A percentile compares a stretch with the other conserved stretches of the same genome.
Conservation (phyloP, 2,113 vertebrate genomes). For the Australoheros scitulus region DNA sequence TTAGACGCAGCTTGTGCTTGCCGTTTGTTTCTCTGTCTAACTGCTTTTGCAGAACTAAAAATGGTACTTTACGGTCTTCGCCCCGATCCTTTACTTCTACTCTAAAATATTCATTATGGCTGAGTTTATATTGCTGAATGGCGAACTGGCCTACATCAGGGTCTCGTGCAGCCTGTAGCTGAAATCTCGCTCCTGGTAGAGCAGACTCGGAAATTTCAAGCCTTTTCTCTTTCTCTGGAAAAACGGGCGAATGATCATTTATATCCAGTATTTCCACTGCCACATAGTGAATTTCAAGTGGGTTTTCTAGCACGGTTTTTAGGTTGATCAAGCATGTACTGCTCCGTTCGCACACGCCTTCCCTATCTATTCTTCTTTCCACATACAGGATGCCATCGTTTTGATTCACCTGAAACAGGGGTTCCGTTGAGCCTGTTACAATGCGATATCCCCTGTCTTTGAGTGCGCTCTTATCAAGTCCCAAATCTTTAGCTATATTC, state of each 20-base stretch:
- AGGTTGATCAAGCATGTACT: slow-evolving; percentile 56
- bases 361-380: slow-evolving; percentile 64
- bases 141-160: slow-evolving; percentile 64
- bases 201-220: slow-evolving; percentile 64
- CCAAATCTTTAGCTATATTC: slow-evolving; percentile 77
- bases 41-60: slow-evolving; percentile 66
- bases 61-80: slow-evolving; percentile 57
- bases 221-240: slow-evolving; percentile 58
- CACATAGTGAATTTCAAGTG: slow-evolving; percentile 73
- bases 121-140: slow-evolving; percentile 70
- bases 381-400: slow-evolving; percentile 75
- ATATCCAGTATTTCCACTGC: slow-evolving; percentile 68
- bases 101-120: slow-evolving; percentile 64
- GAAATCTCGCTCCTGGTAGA: slow-evolving; percentile 60
- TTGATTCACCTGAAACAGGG: slow-evolving; percentile 69
- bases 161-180: slow-evolving; percentile 64
- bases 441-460: slow-evolving; percentile 61
- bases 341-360: slow-evolving; percentile 54
- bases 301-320: slow-evolving; percentile 73
- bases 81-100: slow-evolving; percentile 65
- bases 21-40: slow-evolving; percentile 64
- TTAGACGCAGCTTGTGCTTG: slow-evolving; percentile 45
- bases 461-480: slow-evolving; percentile 65
- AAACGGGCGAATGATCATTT: slow-evolving; percentile 72
- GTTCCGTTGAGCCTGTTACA: slow-evolving; percentile 55